Percentiles rank a stretch among this genome's conserved stretches.
Conservation (phyloP, 2,113 vertebrate species). For the Cebus imitator region DNA sequence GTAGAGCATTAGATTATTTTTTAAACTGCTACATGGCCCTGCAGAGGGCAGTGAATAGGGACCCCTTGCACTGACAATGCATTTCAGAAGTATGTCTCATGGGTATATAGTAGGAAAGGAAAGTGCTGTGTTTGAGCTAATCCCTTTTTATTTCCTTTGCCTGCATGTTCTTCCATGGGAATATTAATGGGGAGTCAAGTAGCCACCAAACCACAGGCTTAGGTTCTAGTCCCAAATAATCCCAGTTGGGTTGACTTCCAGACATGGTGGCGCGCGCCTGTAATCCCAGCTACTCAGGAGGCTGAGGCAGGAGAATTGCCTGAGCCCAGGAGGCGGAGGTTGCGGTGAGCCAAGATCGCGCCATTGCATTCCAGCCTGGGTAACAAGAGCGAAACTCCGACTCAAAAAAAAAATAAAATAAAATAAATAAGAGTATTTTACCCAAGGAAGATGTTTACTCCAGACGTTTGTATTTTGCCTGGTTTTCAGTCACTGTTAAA, state of each 20-base stretch:
- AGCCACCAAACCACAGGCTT: conserved; percentile 40
- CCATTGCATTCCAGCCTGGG: too few relatives aligned
- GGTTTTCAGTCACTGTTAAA: conserved; percentile 11
- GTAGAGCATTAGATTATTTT: conserved; percentile 44
- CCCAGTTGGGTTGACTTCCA: conserved; percentile 33
- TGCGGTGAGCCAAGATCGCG: too few relatives aligned
- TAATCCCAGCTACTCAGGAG: too few relatives aligned
- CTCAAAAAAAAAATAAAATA: too few relatives aligned
- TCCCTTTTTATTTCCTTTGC: conserved; percentile 31
- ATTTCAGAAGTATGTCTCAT: conserved; percentile 44
- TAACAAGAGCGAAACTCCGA: too few relatives aligned
- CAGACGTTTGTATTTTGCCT: conserved; percentile 48
- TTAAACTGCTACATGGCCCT: neutral
- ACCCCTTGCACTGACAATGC: neutral
- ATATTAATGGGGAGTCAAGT: conserved; percentile 44
- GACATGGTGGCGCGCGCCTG: neutral
- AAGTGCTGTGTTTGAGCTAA: conserved; percentile 15
- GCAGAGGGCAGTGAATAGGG: neutral
- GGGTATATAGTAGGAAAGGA: neutral
- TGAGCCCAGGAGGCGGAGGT: too few relatives aligned
- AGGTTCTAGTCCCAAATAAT: conserved; percentile 37
- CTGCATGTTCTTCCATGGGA: neutral
- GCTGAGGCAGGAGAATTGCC: too few relatives aligned
- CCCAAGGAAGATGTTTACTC: conserved; percentile 20
- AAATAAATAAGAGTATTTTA: neutral